phyloP scores from a whole-genome alignment of 2,797 vertebrate species.

The Chloroceryle amazona region DNA sequence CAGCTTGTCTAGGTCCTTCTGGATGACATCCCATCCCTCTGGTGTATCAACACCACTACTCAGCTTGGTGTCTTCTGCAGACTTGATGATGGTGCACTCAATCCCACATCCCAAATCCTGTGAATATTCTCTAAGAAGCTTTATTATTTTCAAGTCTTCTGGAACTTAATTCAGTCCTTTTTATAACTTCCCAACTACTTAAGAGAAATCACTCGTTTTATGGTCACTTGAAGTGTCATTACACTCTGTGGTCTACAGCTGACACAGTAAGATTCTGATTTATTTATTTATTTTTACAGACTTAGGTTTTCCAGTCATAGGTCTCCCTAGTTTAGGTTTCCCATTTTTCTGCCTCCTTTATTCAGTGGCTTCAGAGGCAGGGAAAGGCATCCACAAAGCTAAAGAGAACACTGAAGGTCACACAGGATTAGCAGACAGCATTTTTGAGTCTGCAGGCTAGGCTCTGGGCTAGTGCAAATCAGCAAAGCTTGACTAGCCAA shows the following conservation, averaged over 20 bases:
- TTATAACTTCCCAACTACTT: neutral
- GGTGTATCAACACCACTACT: too few species aligned
- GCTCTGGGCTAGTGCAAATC: neutral
- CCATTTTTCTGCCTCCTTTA: neutral
- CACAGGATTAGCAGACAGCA: neutral
- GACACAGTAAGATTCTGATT: neutral
- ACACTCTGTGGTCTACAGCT: neutral
- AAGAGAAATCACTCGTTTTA: slow-evolving; percentile 19
- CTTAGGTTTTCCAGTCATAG: neutral
- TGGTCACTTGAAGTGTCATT: neutral
- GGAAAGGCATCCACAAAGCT: neutral
- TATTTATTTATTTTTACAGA: neutral
- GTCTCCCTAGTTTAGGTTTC: neutral
- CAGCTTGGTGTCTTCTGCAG: too few species aligned
- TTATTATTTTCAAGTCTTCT: neutral
- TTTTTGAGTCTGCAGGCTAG: neutral
- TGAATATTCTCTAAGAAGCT: neutral
- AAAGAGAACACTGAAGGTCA: neutral
- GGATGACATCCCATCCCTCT: too few species aligned
- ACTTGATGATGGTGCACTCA: too few species aligned
- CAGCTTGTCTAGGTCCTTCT: too few species aligned
- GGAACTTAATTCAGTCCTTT: neutral
- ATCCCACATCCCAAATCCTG: neutral
- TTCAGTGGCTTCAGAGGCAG: neutral
- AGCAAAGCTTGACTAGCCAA: neutral